Conservation (phyloP, 2,113 vertebrate species). For the Terrapene triunguis region DNA sequence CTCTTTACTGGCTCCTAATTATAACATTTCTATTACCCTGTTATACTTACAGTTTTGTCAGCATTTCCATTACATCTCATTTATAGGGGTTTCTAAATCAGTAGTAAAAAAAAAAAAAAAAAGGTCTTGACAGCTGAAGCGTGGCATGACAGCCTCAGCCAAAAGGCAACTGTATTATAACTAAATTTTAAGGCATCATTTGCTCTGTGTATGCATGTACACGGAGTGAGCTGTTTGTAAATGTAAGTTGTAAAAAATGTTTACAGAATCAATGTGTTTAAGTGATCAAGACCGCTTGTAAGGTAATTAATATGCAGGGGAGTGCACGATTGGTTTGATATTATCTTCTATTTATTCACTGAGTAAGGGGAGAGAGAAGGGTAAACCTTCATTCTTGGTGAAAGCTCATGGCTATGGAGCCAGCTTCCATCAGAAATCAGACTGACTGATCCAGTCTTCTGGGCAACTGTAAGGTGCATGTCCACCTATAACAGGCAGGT, state of each 20-base stretch:
- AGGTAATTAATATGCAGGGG: accelerated
- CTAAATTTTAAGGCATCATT: neutral
- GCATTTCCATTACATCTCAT: neutral
- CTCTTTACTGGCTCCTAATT: neutral
- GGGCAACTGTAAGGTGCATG: no score
- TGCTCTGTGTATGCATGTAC: neutral
- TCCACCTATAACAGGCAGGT: neutral
- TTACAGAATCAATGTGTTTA: neutral
- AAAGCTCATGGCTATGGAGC: neutral
- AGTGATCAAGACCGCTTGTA: neutral
- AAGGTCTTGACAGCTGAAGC: neutral
- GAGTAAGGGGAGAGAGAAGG: neutral
- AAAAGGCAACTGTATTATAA: neutral
- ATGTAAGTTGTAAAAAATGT: neutral
- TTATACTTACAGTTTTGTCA: neutral
- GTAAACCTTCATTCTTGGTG: neutral
- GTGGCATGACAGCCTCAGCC: neutral
- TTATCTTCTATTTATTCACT: neutral
- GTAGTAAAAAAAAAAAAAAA: neutral
- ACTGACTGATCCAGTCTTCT: no score
- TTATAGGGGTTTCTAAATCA: neutral
- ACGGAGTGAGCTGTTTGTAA: neutral
- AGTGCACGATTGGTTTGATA: neutral
- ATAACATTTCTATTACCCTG: neutral
- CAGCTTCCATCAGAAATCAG: neutral